These are phyloP conservation scores for Drosophila quinaria DNA, from an alignment of 2,888 invertebrate species.

Conservation along the genomic window DNA sequence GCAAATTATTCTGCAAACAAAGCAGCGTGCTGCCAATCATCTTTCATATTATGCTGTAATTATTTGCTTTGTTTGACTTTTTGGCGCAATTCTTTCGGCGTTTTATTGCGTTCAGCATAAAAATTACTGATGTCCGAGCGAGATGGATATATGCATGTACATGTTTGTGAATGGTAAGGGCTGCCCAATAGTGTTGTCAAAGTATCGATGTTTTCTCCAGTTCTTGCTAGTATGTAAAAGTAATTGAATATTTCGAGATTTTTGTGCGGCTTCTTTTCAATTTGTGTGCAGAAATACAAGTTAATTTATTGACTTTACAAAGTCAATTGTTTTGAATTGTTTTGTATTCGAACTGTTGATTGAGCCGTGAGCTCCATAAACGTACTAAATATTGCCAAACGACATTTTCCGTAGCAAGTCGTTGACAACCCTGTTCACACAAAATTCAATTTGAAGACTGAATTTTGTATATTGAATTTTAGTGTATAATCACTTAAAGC, in stretches of 20 bases:
- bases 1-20: neutral
- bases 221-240: neutral
- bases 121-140: conserved; percentile 39
- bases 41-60: conserved; percentile 38
- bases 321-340: neutral
- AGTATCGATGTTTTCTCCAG: neutral
- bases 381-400: conserved; percentile 29
- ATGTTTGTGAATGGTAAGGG: conserved; percentile 12
- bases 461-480: neutral
- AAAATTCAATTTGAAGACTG: conserved; percentile 13
- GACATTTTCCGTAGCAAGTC: neutral
- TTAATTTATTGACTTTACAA: neutral
- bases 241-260: neutral
- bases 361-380: neutral
- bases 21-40: conserved; percentile 21
- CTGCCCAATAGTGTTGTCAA: conserved; percentile 2
- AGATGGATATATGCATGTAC: conserved; percentile 41
- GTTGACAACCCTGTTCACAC: conserved; percentile 35
- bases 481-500: neutral
- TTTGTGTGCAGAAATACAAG: neutral
- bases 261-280: neutral
- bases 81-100: conserved; percentile 77
- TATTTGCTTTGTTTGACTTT: conserved; percentile 67
- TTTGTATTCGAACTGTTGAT: neutral
- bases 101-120: conserved; percentile 46